Percentiles rank a stretch among this genome's conserved stretches.
These are phyloP conservation scores for Neolamprologus devosi DNA, from an alignment of 2,113 vertebrate species.

Conservation along the genomic window DNA sequence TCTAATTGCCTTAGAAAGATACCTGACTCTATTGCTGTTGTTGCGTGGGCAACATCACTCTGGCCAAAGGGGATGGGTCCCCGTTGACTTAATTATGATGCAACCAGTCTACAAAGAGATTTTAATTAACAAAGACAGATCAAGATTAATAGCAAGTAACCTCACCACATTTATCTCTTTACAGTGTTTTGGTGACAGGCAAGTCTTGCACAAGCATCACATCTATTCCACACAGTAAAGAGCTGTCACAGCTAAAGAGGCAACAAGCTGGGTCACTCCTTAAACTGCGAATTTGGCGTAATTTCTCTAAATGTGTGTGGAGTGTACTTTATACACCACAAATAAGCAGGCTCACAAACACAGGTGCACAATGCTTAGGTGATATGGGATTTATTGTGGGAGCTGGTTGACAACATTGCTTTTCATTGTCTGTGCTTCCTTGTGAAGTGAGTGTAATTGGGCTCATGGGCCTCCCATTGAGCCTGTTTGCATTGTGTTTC, in stretches of 20 bases:
- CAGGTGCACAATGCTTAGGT: not conserved
- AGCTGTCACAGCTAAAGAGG: not conserved
- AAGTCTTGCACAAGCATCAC: conserved; percentile 6
- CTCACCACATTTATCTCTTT: conserved; percentile 25
- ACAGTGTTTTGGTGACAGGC: not conserved
- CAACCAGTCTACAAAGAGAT: conserved; percentile 39
- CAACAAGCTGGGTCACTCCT: not conserved
- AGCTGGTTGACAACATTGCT: conserved; percentile 13
- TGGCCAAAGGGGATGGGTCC: conserved; percentile 20
- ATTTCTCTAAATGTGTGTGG: not conserved
- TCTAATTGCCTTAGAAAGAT: conserved; percentile 3
- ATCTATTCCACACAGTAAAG: not conserved
- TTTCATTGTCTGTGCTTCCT: conserved; percentile 42
- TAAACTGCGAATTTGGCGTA: not conserved
- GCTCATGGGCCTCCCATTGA: conserved; percentile 45
- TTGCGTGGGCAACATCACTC: conserved; percentile 4
- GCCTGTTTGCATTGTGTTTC: conserved; percentile 46
- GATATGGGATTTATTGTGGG: conserved; percentile 9
- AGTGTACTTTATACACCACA: not conserved
- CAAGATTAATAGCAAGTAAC: conserved; percentile 29
- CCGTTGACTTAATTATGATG: conserved; percentile 48
- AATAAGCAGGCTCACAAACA: not conserved
- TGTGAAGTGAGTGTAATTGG: conserved; percentile 43
- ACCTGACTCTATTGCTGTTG: conserved; percentile 31
- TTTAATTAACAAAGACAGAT: conserved; percentile 43